Evolutionary conservation across 2,113 vertebrate species (phyloP).

Genomic region (Arvicanthis niloticus): DNA sequence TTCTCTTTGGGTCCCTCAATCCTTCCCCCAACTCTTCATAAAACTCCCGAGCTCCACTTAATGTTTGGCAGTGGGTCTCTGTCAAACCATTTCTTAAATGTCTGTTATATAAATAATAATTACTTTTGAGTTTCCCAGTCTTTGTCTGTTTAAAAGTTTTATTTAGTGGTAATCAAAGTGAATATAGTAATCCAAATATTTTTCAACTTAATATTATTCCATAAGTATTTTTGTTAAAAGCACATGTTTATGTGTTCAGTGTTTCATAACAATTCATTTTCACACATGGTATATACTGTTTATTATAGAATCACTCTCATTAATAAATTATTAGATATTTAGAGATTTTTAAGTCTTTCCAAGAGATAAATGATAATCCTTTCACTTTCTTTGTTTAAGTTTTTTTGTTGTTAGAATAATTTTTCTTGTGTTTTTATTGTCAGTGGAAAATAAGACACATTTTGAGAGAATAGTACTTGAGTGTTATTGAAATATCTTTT

Average conservation of each 20-base stretch:
- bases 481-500: conserved; percentile 1
- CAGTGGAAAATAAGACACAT: neutral
- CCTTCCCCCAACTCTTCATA: no score
- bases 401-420: conserved; percentile 16
- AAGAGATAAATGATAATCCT: conserved; percentile 9
- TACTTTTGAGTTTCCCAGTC: neutral
- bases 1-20: no score
- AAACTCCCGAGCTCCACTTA: no score
- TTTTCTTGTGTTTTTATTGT: conserved; percentile 9
- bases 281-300: neutral
- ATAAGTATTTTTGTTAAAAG: conserved; percentile 5
- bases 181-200: neutral
- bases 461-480: neutral
- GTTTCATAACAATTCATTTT: conserved; percentile 36
- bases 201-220: neutral
- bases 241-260: neutral
- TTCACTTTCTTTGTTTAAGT: neutral
- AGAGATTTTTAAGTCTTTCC: neutral
- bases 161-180: neutral
- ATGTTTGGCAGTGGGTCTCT: no score
- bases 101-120: neutral
- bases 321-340: neutral
- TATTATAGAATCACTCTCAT: neutral
- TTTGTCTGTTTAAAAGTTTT: conserved; percentile 29
- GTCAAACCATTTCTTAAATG: neutral